Evolutionary conservation across 2,113 vertebrate genomes (phyloP), one percentile per base, ranked within the genome.

Genomic region (Alethe castanea): DNA sequence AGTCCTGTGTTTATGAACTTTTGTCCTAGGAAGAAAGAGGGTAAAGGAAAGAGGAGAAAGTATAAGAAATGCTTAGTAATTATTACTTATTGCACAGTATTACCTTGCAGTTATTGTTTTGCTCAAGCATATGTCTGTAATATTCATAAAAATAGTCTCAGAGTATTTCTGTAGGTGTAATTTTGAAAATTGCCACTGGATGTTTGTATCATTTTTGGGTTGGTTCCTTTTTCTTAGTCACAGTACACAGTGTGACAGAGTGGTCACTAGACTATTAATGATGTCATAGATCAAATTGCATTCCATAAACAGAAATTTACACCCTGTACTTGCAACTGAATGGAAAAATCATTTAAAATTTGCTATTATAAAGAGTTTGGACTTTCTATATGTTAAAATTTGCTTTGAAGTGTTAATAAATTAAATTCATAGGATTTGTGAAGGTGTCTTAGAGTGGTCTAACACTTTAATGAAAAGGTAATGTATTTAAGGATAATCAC

Each of bases 1-100:
- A 78, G 53, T 52, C 87, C 67, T 69, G 69, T 72, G 76, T 62
- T 95, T 91, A 66, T 95, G 96, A 95, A 94, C 94, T 95, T 95
- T 52, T 85, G 87, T 78, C 94, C 84, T 47, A 19, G 25, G 70
- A 87, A 96, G 45, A 65, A 60, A 69, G 67, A 86, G 52, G 18
- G 44, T 28, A 31, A 74, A 53, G 45, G 53, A 86, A 60, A 95
- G 19, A 60, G n/a, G 40, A 87, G 50, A 67, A 67, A 74, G 35
- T 26, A 54, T 18, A 78, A 86, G 16, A 66, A 93, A 76, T 53
- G 25, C 36, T 85, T 72, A 44, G 38, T 83, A 79, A 64, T 60
- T 19, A 8, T 42, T 65, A 45, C 17, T n/a, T 71, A 61, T 45
- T 91, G 36, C 23, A 52, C 54, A 61, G 11, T 78, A 29, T 86